phyloP scores from a whole-genome alignment of 2,888 invertebrate genomes.

The Itoplectis maculator region DNA sequence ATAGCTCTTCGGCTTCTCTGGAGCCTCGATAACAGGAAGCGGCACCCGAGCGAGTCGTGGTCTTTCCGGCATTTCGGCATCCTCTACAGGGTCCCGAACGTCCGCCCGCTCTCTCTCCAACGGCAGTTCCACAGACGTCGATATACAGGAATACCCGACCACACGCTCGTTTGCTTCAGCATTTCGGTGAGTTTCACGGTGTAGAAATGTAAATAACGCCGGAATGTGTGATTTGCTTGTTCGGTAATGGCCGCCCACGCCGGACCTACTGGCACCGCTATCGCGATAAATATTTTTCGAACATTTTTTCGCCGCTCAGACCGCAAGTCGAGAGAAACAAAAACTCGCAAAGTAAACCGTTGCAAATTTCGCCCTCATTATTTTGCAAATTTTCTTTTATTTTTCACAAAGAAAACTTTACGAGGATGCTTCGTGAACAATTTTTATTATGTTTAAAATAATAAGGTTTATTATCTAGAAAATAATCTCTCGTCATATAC shows the following conservation, averaged over 20 bases:
- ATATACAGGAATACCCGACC: constrained; percentile 5
- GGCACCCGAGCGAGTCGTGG: constrained; percentile 66
- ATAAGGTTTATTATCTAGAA: too few species aligned
- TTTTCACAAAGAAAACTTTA: too few species aligned
- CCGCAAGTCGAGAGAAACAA: constrained; percentile 22
- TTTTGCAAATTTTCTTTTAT: too few species aligned
- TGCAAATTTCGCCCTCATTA: too few species aligned
- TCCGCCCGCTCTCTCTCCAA: constrained; percentile 34
- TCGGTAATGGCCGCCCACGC: constrained; percentile 28
- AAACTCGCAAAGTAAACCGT: too few species aligned
- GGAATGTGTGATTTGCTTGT: constrained; percentile 40
- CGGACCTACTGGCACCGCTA: constrained; percentile 60
- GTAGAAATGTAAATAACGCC: constrained; percentile 65
- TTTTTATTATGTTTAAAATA: too few species aligned
- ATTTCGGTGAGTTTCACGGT: constrained; percentile 29
- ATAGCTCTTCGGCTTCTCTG: constrained; percentile 29
- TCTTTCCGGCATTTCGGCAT: constrained; percentile 68
- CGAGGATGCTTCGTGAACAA: too few species aligned
- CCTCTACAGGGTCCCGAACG: constrained; percentile 46
- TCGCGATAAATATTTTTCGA: constrained; percentile 58
- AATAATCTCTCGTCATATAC: too few species aligned
- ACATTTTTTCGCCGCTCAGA: constrained; percentile 40
- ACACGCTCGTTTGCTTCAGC: constrained; percentile 22
- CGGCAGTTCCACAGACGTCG: constrained; percentile 11
- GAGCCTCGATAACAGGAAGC: constrained; percentile 70